Evolutionary conservation across 2,888 invertebrate species (phyloP), one percentile per base, ranked within the genome.

Genomic region (Neoscelio sp.): DNA sequence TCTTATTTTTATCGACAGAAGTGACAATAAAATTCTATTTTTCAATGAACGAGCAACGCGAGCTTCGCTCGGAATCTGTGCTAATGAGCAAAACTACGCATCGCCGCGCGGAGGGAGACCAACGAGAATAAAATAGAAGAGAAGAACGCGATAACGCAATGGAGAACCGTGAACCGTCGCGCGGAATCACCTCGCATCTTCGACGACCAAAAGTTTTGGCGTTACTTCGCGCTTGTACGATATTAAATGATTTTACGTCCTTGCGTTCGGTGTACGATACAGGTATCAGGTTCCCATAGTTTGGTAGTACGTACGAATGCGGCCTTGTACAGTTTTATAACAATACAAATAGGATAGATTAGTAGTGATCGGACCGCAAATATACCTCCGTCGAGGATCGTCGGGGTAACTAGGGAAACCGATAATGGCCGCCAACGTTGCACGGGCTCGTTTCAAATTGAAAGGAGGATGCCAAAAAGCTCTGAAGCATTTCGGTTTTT

Each of bases 201-300:
- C 44, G 50, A 56, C 33, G 44, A 54, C 58, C 64, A 64, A 68
- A 68, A 68, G 28, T 65, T 75, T n/a, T 62, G 44, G 54, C 54
- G 62, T 56, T 50, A 54, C 50, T 58, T 58, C 58, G 74, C 75
- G 62, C 58, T 68, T 75, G 62, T 75, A 75, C 54, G 15, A 65
- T 68, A 50, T 44, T n/a, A n/a, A 54, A 67, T 65, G 20, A 75
- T 67, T 52, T 73, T 50, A 52, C 42, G 75, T 60, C 42, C 38
- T 60, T 67, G 28, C 38, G 52, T 75, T 68, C 33, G 35, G 68
- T 65, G 65, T 78, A 81, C 60, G 80, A 70, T 77, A 80, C 80
- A 79, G 80, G 77, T 82, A 74, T 79, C 78, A 80, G 77, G 80
- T 82, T 82, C 78, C 80, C 78, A 73, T 78, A 77, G 73, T 50